Evolutionary conservation across 2,888 invertebrate species (phyloP).

Genomic region (Hololepta plana): DNA sequence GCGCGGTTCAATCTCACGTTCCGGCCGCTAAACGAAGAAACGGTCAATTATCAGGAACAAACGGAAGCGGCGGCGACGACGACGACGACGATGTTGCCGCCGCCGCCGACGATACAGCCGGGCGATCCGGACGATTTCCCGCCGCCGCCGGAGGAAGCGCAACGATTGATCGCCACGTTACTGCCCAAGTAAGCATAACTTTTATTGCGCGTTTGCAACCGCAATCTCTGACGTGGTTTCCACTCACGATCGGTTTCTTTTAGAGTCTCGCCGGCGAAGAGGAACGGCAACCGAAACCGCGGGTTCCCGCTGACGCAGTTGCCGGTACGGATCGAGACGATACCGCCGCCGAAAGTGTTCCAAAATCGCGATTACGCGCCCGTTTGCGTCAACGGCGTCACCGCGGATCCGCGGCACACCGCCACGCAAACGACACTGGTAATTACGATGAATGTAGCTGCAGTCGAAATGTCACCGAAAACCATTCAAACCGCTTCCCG

Average conservation of each 20-base stretch:
- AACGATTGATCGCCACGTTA: conserved; percentile 55
- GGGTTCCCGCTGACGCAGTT: conserved; percentile 21
- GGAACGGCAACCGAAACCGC: conserved; percentile 26
- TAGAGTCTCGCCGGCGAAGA: conserved; percentile 55
- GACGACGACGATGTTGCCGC: neutral
- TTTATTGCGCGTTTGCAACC: no score
- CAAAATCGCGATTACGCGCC: conserved; percentile 16
- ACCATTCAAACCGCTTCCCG: no score
- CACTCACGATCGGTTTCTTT: conserved; percentile 11
- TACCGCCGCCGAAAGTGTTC: conserved; percentile 27
- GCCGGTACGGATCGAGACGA: conserved; percentile 18
- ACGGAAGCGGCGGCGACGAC: conserved; percentile 6
- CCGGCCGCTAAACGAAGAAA: conserved; percentile 37
- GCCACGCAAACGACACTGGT: conserved; percentile 69
- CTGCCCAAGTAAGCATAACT: conserved; percentile 44
- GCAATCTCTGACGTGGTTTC: conserved; percentile 2
- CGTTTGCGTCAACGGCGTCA: conserved; percentile 5
- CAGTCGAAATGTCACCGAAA: no score
- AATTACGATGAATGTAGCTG: conserved; percentile 22
- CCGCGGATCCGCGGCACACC: conserved; percentile 29
- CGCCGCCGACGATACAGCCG: conserved; percentile 11
- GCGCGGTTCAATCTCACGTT: conserved; percentile 56
- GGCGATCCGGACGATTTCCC: conserved; percentile 36
- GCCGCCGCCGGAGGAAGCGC: conserved; percentile 60
- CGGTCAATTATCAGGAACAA: conserved; percentile 12